These are phyloP conservation scores for Poeciliopsis paucimaculata DNA, from an alignment of 2,797 vertebrate species.

Conservation along the genomic window DNA sequence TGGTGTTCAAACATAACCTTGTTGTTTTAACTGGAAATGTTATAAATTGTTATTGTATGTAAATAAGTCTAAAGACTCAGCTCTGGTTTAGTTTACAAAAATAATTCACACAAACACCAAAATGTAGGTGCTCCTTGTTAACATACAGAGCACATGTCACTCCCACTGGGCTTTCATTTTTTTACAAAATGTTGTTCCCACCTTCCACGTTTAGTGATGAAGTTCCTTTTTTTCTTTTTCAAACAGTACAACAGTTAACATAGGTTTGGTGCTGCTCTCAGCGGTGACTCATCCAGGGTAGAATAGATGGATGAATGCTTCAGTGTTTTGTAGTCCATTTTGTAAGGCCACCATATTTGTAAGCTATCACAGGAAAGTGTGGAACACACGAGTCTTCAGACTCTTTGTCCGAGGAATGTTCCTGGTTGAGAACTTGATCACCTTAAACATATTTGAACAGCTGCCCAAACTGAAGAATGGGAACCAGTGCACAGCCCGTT, in stretches of 20 bases:
- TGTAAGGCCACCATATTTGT: slow-evolving; percentile 5
- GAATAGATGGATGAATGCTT: neutral
- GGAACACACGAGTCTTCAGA: slow-evolving; percentile 76
- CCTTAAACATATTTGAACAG: slow-evolving; percentile 64
- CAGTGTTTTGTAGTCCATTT: neutral
- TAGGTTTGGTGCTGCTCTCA: neutral
- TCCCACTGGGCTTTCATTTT: neutral
- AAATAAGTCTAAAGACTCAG: neutral
- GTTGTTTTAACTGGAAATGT: neutral
- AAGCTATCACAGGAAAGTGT: slow-evolving; percentile 77
- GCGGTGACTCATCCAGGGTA: neutral
- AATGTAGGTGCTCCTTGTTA: neutral
- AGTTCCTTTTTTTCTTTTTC: neutral
- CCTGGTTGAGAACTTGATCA: slow-evolving; percentile 64
- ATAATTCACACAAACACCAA: neutral
- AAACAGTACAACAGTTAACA: neutral
- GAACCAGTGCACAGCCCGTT: slow-evolving; percentile 39
- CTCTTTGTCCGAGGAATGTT: slow-evolving; percentile 62
- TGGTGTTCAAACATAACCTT: neutral
- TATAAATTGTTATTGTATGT: neutral
- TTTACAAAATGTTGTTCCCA: too few relatives aligned
- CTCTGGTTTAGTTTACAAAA: neutral
- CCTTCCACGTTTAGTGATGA: neutral
- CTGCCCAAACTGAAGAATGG: slow-evolving; percentile 51
- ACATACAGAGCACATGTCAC: too few relatives aligned